Evolutionary conservation across 2,113 vertebrate species (phyloP).

Genomic region (Crotalus tigris): DNA sequence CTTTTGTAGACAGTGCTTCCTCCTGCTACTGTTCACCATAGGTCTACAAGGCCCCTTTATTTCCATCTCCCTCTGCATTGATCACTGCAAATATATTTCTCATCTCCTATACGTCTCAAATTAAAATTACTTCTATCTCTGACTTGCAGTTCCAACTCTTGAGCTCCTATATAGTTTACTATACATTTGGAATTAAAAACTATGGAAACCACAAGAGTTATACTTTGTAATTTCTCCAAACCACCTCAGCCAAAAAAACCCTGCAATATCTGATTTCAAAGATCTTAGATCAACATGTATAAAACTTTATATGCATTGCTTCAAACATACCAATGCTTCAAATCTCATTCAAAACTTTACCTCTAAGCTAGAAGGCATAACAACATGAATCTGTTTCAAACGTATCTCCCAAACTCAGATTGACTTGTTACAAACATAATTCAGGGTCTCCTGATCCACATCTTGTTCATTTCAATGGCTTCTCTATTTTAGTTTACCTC

Average conservation of each 20-base stretch:
- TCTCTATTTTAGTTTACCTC: background rate
- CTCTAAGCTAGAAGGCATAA: background rate
- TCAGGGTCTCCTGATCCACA: background rate
- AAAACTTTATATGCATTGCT: background rate
- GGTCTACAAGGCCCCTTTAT: background rate
- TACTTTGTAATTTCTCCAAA: background rate
- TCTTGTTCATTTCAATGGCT: background rate
- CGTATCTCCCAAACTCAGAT: background rate
- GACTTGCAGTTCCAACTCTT: background rate
- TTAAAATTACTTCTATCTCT: background rate
- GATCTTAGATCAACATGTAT: background rate
- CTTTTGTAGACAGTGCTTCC: background rate
- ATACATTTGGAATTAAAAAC: background rate
- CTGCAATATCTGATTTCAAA: background rate
- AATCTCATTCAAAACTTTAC: background rate
- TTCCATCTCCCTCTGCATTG: background rate
- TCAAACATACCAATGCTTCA: background rate
- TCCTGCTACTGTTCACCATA: too few relatives aligned
- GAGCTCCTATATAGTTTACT: background rate
- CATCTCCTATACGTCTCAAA: background rate
- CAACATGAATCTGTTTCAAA: background rate
- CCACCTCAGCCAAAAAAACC: background rate
- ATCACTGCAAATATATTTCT: background rate
- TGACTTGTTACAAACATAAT: background rate
- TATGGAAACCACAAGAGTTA: background rate